phyloP scores from a whole-genome alignment of 2,113 vertebrate genomes.

The Carassius gibelio region DNA sequence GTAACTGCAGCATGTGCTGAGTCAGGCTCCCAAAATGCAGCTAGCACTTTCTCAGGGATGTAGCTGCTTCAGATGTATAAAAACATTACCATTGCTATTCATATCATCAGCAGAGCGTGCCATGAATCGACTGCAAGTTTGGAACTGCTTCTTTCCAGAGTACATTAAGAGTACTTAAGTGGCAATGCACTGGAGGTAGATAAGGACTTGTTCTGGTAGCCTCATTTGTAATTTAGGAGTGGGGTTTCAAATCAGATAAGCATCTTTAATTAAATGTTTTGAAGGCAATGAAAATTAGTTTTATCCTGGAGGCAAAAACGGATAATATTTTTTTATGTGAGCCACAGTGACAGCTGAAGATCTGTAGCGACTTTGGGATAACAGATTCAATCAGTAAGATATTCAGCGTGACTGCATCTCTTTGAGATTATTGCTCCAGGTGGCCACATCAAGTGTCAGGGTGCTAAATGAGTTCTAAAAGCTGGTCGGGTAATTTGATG shows the following conservation, averaged over 20 bases:
- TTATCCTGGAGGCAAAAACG: background rate
- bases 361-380: slow-evolving; percentile 3
- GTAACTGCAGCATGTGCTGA: background rate
- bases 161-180: slow-evolving; percentile 27
- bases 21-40: background rate
- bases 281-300: slow-evolving; percentile 8
- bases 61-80: slow-evolving; percentile 6
- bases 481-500: slow-evolving; percentile 18
- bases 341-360: slow-evolving; percentile 3
- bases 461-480: slow-evolving; percentile 17
- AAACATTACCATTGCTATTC: background rate
- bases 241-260: slow-evolving; percentile 32
- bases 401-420: slow-evolving; percentile 29
- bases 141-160: background rate
- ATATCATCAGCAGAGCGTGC: slow-evolving; percentile 7
- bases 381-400: slow-evolving; percentile 33
- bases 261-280: slow-evolving; percentile 50
- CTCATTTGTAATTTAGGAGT: slow-evolving; percentile 43
- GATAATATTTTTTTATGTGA: slow-evolving; percentile 1
- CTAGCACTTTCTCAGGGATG: background rate
- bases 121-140: background rate
- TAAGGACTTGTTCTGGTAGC: slow-evolving; percentile 30
- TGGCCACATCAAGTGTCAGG: background rate
- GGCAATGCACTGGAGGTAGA: slow-evolving; percentile 13
- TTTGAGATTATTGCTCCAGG: slow-evolving; percentile 22